Evolutionary conservation across 2,113 vertebrate species (phyloP).

Genomic region (Urocitellus parryii): DNA sequence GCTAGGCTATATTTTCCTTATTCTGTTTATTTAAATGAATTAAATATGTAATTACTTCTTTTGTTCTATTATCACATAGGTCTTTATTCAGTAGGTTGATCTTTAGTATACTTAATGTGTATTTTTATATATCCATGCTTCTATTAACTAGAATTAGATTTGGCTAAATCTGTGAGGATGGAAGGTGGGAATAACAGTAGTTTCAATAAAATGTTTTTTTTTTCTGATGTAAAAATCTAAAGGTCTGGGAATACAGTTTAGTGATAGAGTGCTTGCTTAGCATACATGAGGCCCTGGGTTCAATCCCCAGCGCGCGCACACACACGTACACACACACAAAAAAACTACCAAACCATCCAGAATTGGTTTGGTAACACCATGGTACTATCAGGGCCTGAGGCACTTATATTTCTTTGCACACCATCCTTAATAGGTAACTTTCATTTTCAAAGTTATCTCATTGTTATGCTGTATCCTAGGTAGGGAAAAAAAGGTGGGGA

Average conservation of each 20-base stretch:
- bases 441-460: conserved; percentile 21
- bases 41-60: conserved; percentile 26
- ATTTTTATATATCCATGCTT: background rate
- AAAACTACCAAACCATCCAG: background rate
- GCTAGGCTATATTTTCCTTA: conserved; percentile 16
- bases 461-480: background rate
- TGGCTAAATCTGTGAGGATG: background rate
- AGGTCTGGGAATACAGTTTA: background rate
- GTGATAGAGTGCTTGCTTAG: background rate
- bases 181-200: background rate
- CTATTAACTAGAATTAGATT: background rate
- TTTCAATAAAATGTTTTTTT: conserved; percentile 59
- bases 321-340: no score
- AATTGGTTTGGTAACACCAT: background rate
- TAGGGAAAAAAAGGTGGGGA: background rate
- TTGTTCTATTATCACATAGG: conserved; percentile 27
- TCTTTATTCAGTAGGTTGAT: conserved; percentile 23
- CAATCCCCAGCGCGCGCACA: background rate
- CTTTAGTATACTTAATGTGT: conserved; percentile 32
- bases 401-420: background rate
- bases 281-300: background rate
- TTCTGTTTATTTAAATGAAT: conserved; percentile 65
- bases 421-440: background rate
- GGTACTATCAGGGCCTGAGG: background rate
- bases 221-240: background rate